phyloP scores from a whole-genome alignment of 1,140 invertebrate genomes.

The Trachelipus rathkii region DNA sequence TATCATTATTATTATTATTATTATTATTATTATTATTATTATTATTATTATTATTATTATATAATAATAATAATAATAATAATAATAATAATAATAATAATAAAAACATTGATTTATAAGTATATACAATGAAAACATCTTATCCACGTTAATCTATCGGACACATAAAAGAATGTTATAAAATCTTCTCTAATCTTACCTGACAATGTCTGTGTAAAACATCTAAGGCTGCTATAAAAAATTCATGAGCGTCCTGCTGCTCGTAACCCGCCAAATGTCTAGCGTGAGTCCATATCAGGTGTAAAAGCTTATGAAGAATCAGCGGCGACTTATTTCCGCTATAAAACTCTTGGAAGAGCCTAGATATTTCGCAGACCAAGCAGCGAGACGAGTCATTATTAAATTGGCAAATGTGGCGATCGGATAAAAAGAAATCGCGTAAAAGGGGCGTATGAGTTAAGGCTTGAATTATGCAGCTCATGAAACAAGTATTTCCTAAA shows the following conservation, averaged over 20 bases:
- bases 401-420: constrained; percentile 76
- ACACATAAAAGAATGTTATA: too few relatives aligned
- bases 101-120: too few relatives aligned
- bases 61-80: too few relatives aligned
- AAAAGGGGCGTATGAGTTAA: constrained; percentile 90
- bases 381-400: constrained; percentile 61
- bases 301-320: constrained; percentile 79
- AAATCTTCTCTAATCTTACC: constrained; percentile 22
- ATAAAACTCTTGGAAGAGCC: constrained; percentile 55
- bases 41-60: too few relatives aligned
- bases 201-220: constrained; percentile 74
- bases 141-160: too few relatives aligned
- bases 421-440: constrained; percentile 90
- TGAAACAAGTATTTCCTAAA: constrained; percentile 97
- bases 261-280: constrained; percentile 91
- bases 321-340: constrained; percentile 74
- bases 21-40: too few relatives aligned
- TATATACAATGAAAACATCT: too few relatives aligned
- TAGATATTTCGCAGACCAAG: constrained; percentile 87
- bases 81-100: too few relatives aligned
- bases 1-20: too few relatives aligned
- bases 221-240: constrained; percentile 92
- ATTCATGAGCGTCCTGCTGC: constrained; percentile 98
- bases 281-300: constrained; percentile 95
- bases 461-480: constrained; percentile 96